A percentile compares a stretch with the other conserved stretches of the same genome.
Evolutionary conservation across 2,113 vertebrate genomes (phyloP).

Genomic region (Ictalurus furcatus): DNA sequence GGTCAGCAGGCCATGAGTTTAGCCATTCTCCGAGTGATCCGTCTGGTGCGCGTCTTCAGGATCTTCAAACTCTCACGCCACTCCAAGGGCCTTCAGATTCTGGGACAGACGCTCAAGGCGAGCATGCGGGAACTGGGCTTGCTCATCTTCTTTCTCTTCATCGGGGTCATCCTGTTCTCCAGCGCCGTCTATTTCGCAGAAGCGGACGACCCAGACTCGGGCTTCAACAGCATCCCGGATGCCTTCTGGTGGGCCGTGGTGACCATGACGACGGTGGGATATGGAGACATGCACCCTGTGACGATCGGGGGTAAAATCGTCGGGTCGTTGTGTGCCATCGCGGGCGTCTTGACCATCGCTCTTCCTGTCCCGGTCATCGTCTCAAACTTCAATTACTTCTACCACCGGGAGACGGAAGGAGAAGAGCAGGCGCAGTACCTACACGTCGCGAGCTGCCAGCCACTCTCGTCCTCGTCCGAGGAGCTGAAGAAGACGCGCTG

Average conservation of each 20-base stretch:
- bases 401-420: conserved; percentile 94
- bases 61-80: conserved; percentile 98
- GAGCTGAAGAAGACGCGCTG: conserved; percentile 88
- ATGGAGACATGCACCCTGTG: conserved; percentile 96
- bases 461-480: conserved; percentile 80
- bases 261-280: conserved; percentile 98
- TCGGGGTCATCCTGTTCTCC: conserved; percentile 95
- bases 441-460: conserved; percentile 93
- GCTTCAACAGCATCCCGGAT: conserved; percentile 94
- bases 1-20: conserved; percentile 98
- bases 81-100: conserved; percentile 95
- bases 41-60: conserved; percentile 90
- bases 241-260: conserved; percentile 99
- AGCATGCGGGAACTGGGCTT: conserved; percentile 93
- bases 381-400: conserved; percentile 99
- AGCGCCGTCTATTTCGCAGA: conserved; percentile 96
- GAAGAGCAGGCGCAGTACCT: conserved; percentile 97
- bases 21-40: conserved; percentile 93
- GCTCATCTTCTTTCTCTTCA: conserved; percentile 96
- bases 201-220: conserved; percentile 90
- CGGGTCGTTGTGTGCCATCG: conserved; percentile 94
- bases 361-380: conserved; percentile 97
- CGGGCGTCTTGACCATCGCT: conserved; percentile 94
- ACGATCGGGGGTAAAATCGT: conserved; percentile 98
- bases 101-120: conserved; percentile 95